These are phyloP conservation scores for Propithecus perrieri DNA, from an alignment of 2,797 vertebrate species.

Conservation along the genomic window DNA sequence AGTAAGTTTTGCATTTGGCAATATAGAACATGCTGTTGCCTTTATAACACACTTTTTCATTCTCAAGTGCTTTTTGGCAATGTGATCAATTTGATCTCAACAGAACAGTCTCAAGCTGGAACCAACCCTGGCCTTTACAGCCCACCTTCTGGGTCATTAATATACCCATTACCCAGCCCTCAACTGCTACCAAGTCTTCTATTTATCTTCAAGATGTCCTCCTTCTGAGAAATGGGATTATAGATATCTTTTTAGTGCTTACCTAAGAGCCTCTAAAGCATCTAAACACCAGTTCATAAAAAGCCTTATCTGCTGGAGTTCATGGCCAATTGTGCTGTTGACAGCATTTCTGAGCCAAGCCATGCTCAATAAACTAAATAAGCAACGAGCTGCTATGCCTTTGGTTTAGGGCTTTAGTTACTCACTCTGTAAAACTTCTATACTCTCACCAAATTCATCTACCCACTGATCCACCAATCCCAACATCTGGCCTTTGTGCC, in stretches of 20 bases:
- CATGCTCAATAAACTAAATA: neutral
- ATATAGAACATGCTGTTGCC: neutral
- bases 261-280: neutral
- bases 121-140: neutral
- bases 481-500: neutral
- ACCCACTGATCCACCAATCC: neutral
- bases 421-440: neutral
- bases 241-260: neutral
- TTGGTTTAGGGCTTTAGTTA: neutral
- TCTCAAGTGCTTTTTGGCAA: neutral
- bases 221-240: neutral
- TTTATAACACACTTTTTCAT: neutral
- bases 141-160: neutral
- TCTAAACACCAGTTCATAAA: neutral
- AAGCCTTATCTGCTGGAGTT: neutral
- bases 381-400: neutral
- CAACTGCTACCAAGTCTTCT: neutral
- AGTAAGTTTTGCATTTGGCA: neutral
- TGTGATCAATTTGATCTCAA: neutral
- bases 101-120: neutral
- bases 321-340: neutral
- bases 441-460: neutral
- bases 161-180: neutral
- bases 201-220: neutral
- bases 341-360: neutral